These are phyloP conservation scores for Cyanoliseus patagonus DNA, from an alignment of 2,113 vertebrate species.

Conservation along the genomic window DNA sequence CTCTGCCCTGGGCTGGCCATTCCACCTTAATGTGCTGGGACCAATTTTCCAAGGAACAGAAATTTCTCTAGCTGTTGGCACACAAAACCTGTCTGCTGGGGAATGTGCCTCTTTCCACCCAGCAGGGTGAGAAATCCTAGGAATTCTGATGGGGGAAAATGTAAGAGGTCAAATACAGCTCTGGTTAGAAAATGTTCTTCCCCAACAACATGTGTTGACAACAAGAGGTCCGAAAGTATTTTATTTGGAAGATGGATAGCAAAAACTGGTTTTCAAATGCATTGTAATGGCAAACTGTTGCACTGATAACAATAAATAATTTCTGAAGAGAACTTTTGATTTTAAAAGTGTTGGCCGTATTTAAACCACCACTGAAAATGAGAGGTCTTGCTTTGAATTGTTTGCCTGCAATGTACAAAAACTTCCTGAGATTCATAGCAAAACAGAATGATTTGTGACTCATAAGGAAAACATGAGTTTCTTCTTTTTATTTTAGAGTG, in stretches of 20 bases:
- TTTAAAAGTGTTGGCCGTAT: neutral
- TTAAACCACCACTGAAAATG: neutral
- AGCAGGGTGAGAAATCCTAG: neutral
- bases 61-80: neutral
- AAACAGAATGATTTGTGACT: conserved; percentile 42
- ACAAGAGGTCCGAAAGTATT: neutral
- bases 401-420: neutral
- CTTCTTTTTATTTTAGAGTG: conserved; percentile 3
- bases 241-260: neutral
- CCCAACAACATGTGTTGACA: neutral
- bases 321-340: neutral
- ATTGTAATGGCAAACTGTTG: neutral
- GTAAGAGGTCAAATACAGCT: conserved; percentile 11
- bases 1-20: neutral
- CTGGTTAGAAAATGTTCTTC: neutral
- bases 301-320: neutral
- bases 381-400: neutral
- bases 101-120: neutral
- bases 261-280: neutral
- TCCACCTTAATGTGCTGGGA: neutral
- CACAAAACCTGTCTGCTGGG: neutral
- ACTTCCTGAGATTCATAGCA: conserved; percentile 10
- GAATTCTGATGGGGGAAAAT: neutral
- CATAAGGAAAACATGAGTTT: conserved; percentile 11
- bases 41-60: neutral